Percentiles rank a stretch among this genome's conserved stretches.
These are phyloP conservation scores for Rhynchonycteris naso DNA, from an alignment of 2,797 vertebrate genomes.

Conservation along the genomic window DNA sequence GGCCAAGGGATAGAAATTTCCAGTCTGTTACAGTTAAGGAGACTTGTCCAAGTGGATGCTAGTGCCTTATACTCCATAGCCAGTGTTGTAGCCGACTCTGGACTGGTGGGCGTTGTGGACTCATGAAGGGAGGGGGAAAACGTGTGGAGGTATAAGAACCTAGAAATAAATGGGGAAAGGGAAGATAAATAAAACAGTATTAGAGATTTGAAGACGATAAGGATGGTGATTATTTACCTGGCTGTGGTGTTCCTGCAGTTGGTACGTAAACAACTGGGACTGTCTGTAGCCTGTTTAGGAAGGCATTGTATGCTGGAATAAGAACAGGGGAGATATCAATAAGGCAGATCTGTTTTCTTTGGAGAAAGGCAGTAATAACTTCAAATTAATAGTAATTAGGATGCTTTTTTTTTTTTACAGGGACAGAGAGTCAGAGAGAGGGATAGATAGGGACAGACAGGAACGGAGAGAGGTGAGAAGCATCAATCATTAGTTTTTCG, in stretches of 20 bases:
- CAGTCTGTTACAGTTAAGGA: neutral
- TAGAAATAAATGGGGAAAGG: neutral
- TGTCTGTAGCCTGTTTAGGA: conserved; percentile 73
- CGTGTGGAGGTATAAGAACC: conserved; percentile 5
- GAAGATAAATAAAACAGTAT: neutral
- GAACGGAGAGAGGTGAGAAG: too few relatives aligned
- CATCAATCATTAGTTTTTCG: too few relatives aligned
- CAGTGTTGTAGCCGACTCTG: conserved; percentile 67
- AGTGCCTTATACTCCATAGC: conserved; percentile 77
- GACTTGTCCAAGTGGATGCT: neutral
- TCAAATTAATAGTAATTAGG: neutral
- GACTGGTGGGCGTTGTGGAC: neutral
- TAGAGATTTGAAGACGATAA: neutral
- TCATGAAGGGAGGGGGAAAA: neutral
- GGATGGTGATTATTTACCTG: conserved; percentile 71
- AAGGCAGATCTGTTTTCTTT: neutral
- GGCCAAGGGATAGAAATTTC: neutral
- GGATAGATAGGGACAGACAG: too few relatives aligned
- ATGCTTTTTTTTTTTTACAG: neutral
- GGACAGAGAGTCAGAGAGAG: too few relatives aligned
- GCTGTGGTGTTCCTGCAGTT: conserved; percentile 33
- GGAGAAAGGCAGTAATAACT: neutral
- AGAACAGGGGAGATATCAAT: neutral
- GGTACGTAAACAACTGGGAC: conserved; percentile 79
- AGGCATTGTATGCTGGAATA: conserved; percentile 77